Conservation (phyloP, 2,797 vertebrate genomes). For the Nothura maculosa region DNA sequence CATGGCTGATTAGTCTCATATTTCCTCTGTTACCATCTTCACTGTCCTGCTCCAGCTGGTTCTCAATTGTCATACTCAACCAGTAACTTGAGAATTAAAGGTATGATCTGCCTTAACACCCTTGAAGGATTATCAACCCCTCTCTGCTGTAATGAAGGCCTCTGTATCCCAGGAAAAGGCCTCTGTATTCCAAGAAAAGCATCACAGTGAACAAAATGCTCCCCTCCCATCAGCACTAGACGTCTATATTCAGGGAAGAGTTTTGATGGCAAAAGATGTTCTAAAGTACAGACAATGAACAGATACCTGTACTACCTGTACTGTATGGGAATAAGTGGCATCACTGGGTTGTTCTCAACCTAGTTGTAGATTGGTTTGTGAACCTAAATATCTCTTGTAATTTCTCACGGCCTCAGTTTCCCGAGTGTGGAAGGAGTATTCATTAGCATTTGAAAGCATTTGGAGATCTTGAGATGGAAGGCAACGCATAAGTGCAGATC, state of each 20-base stretch:
- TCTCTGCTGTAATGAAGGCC: neutral
- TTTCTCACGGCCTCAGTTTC: constrained; percentile 61
- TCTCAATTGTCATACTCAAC: constrained; percentile 1
- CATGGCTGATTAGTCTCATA: neutral
- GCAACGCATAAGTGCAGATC: constrained; percentile 13
- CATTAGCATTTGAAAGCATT: constrained; percentile 65
- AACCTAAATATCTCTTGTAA: constrained; percentile 40
- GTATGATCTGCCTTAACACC: neutral
- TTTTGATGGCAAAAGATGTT: constrained; percentile 1
- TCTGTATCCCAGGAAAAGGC: neutral
- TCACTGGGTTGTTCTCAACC: constrained; percentile 15
- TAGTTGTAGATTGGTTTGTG: constrained; percentile 38
- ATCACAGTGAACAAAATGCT: neutral
- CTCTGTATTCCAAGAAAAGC: neutral
- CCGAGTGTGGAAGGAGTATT: constrained; percentile 25
- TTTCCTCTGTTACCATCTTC: neutral
- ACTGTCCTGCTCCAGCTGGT: neutral
- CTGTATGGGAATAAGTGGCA: neutral
- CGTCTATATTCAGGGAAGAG: neutral
- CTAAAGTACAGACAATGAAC: constrained; percentile 12
- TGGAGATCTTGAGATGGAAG: constrained; percentile 44
- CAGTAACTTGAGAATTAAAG: constrained; percentile 25
- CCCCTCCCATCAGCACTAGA: constrained; percentile 26
- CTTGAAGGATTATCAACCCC: neutral
- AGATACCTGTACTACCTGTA: constrained; percentile 55